Percentiles rank a stretch among this genome's conserved stretches.
phyloP scores from a whole-genome alignment of 2,888 invertebrate species.

The Meta bourneti region DNA sequence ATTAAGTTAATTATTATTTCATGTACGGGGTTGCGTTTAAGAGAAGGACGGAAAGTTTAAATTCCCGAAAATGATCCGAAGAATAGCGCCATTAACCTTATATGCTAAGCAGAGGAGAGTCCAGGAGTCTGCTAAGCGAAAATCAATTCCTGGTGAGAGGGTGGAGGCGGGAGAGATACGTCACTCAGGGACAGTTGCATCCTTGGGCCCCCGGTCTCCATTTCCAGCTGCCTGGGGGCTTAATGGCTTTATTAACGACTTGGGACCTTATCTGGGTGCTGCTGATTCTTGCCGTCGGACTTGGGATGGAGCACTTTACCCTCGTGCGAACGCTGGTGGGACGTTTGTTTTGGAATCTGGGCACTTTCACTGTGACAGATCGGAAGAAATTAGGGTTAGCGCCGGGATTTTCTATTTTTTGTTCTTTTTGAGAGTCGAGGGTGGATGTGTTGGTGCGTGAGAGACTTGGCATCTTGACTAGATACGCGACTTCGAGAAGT shows the following conservation, averaged over 20 bases:
- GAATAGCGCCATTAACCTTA: conserved; percentile 54
- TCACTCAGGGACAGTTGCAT: conserved; percentile 13
- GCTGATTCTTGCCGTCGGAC: conserved; percentile 15
- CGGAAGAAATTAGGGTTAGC: background rate
- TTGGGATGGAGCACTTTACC: background rate
- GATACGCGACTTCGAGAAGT: too few relatives aligned
- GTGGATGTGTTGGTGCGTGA: background rate
- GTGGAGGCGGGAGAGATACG: conserved; percentile 27
- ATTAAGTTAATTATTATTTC: conserved; percentile 58
- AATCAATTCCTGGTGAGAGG: conserved; percentile 52
- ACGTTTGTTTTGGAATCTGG: background rate
- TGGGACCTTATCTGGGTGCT: conserved; percentile 13
- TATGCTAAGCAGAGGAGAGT: conserved; percentile 56
- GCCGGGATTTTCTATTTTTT: background rate
- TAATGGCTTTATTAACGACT: conserved; percentile 61
- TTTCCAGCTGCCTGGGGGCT: conserved; percentile 23
- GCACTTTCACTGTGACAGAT: too few relatives aligned
- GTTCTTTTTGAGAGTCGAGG: background rate
- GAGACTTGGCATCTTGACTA: too few relatives aligned
- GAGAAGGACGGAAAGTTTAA: conserved; percentile 25
- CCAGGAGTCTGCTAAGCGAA: conserved; percentile 46
- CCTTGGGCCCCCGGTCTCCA: background rate
- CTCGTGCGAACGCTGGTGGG: background rate
- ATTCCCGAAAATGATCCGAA: conserved; percentile 27
- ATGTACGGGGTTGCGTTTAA: conserved; percentile 19